Evolutionary conservation across 2,797 vertebrate species (phyloP), one percentile per base, ranked within the genome.

Genomic region (Acanthornis magna): DNA sequence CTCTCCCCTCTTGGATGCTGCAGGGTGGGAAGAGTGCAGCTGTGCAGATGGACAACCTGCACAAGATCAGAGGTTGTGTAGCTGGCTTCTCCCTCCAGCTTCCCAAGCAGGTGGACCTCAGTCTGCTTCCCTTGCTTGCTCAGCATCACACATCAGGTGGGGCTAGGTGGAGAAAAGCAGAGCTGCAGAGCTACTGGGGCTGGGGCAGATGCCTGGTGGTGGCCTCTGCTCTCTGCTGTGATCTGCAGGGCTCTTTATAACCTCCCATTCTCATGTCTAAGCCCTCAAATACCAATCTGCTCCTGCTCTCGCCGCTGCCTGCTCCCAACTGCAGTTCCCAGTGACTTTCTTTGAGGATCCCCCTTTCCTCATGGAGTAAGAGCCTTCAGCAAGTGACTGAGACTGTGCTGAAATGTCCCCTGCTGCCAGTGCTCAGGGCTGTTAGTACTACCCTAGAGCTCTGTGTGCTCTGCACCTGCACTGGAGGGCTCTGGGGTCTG

Each of bases 61-160:
- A 16, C 8, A 7, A 22, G 13, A 25, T 36, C 32, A 7, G 2
- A 4, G 3, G 36, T 38, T 47, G 20, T 19, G 53, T 25, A 70
- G 14, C 26, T 74, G 43, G 32, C 20, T 73, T 57, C 47, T 40
- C 53, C 40, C 57, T 22, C 47, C 18, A 40, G 10, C 55, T n/a
- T 4, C 19, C 5, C 16, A 6, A 30, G 20, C 6, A 26, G 0
- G 0, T 17, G 30, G 29, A 6, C 15, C 5, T 55, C 5, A 0
- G 14, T 34, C 16, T 62, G 25, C 29, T 78, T 61, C 21, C 14
- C 20, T n/a, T 4, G 0, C 34, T 71, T 40, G 26, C 20, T 1
- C 0, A 40, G 3, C n/a, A 66, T 10, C 27, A 5, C 0, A 0
- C 36, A 7, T 11, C 6, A 3, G 3, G 2, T 36, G 34, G 11